Conservation (phyloP, 2,888 invertebrate genomes). For the Agrenia bidenticulata region DNA sequence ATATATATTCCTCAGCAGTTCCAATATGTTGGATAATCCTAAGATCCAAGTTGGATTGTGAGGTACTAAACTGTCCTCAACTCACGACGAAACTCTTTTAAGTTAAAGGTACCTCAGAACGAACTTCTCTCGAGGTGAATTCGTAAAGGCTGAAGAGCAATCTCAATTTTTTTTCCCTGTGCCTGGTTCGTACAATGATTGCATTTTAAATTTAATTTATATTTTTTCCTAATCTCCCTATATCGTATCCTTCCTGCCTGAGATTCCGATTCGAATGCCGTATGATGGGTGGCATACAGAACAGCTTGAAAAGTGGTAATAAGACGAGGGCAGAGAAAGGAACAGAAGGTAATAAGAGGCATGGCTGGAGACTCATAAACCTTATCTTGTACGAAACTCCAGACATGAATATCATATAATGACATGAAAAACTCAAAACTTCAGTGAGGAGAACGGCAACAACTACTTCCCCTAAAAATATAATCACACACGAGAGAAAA, state of each 20-base stretch:
- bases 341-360: slow-evolving; percentile 23
- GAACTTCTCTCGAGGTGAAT: too few species aligned
- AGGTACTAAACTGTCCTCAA: slow-evolving; percentile 12
- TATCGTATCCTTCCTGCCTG: too few species aligned
- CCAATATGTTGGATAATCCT: too few species aligned
- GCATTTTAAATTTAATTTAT: too few species aligned
- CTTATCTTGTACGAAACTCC: slow-evolving; percentile 36
- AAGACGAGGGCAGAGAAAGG: slow-evolving; percentile 10
- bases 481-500: slow-evolving; percentile 48
- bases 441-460: slow-evolving; percentile 35
- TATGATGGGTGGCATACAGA: too few species aligned
- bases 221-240: too few species aligned
- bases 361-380: slow-evolving; percentile 32
- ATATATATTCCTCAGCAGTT: slow-evolving; percentile 12
- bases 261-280: too few species aligned
- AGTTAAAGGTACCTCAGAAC: too few species aligned
- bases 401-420: slow-evolving; percentile 43
- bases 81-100: not conserved
- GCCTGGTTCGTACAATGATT: too few species aligned
- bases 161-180: too few species aligned
- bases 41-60: not conserved
- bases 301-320: too few species aligned
- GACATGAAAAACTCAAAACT: slow-evolving; percentile 42
- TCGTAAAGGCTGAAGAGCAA: too few species aligned
- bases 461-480: slow-evolving; percentile 39